Conservation (phyloP, 2,113 vertebrate genomes). For the Cnemophilus loriae region DNA sequence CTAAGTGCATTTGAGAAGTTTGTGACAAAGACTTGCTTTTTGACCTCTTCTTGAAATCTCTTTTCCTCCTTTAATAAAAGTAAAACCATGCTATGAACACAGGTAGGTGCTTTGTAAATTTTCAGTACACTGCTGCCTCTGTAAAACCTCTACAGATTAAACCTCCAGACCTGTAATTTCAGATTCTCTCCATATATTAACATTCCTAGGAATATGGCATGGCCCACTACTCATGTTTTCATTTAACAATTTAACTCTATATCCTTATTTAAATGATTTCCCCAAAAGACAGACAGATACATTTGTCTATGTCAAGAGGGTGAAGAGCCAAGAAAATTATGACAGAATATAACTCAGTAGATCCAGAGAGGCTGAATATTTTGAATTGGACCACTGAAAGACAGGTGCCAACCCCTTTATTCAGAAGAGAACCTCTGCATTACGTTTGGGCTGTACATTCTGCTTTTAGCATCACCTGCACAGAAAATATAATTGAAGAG, state of each 20-base stretch:
- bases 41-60: neutral
- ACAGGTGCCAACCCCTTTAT: neutral
- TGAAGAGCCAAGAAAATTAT: neutral
- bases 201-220: neutral
- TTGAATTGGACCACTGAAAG: neutral
- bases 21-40: neutral
- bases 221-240: neutral
- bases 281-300: neutral
- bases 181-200: neutral
- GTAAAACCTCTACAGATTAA: neutral
- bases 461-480: neutral
- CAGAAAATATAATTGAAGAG: neutral
- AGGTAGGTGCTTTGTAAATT: neutral
- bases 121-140: neutral
- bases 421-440: neutral
- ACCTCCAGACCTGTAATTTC: neutral
- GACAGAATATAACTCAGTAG: neutral
- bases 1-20: neutral
- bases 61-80: neutral
- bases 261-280: neutral
- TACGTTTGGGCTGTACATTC: neutral
- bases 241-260: neutral
- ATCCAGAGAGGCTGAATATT: neutral
- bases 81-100: neutral
- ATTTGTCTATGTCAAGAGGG: neutral